A percentile compares a stretch with the other conserved stretches of the same genome.
Evolutionary conservation across 1,140 invertebrate genomes (phyloP).

Genomic region (Linepithema humile): DNA sequence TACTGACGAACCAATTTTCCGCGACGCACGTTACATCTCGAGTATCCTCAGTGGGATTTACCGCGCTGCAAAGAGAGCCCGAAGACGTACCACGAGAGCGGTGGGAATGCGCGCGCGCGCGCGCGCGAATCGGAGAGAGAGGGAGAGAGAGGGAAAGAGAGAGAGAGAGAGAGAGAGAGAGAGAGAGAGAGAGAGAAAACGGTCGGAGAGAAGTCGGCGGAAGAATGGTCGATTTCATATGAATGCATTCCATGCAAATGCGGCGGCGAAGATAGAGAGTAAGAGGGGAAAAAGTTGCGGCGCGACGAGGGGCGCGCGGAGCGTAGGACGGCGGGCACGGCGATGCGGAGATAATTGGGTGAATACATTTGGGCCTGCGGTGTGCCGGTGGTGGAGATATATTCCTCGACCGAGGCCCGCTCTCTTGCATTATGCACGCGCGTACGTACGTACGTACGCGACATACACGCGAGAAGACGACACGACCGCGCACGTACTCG

Average conservation of each 20-base stretch:
- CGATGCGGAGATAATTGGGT: conserved; percentile 72
- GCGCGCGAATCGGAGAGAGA: neutral
- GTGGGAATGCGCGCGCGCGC: conserved; percentile 15
- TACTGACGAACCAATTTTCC: conserved; percentile 70
- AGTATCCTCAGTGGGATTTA: conserved; percentile 68
- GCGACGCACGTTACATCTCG: conserved; percentile 58
- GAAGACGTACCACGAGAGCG: conserved; percentile 7
- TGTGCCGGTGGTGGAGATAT: conserved; percentile 34
- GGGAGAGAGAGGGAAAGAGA: conserved; percentile 9
- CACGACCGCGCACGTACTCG: conserved; percentile 21
- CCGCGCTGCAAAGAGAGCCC: conserved; percentile 1
- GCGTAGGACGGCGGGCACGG: conserved; percentile 37
- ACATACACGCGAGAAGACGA: conserved; percentile 34
- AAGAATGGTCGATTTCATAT: conserved; percentile 75
- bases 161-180: neutral
- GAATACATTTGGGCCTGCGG: conserved; percentile 69
- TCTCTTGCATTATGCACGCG: conserved; percentile 53
- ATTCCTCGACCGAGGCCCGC: conserved; percentile 17
- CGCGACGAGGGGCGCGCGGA: conserved; percentile 1
- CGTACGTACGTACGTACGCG: conserved; percentile 39
- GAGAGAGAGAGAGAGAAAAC: conserved; percentile 2
- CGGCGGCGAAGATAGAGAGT: conserved; percentile 34
- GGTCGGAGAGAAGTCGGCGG: conserved; percentile 57
- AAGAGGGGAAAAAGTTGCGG: conserved; percentile 37
- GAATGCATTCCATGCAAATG: conserved; percentile 74